These are phyloP conservation scores for Eptatretus burgeri DNA, from an alignment of 2,113 vertebrate genomes.

Conservation along the genomic window DNA sequence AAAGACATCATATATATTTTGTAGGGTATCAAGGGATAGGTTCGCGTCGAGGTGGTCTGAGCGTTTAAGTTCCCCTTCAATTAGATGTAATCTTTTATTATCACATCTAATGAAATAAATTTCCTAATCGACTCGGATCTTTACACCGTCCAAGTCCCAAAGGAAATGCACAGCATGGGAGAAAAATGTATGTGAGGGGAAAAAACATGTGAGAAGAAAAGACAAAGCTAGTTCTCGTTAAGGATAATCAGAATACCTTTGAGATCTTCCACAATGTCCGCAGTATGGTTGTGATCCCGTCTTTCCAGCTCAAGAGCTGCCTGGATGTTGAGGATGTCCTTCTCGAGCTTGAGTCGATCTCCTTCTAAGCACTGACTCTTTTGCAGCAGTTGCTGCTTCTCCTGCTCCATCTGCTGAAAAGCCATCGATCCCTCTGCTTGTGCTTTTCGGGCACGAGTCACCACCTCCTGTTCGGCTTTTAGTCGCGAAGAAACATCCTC, in stretches of 20 bases:
- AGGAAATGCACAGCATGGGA: too few species aligned
- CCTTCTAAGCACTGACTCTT: conserved; percentile 36
- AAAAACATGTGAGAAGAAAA: not conserved
- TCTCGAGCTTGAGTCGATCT: conserved; percentile 42
- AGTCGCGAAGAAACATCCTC: too few species aligned
- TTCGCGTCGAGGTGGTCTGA: too few species aligned
- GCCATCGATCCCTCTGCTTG: conserved; percentile 67
- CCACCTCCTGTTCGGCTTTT: not conserved
- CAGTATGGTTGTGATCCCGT: conserved; percentile 57
- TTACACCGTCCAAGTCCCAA: too few species aligned
- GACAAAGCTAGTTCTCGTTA: too few species aligned
- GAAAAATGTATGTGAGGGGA: too few species aligned
- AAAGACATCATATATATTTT: too few species aligned
- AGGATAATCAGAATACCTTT: conserved; percentile 31
- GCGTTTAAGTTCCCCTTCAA: too few species aligned
- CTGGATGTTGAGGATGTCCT: conserved; percentile 60
- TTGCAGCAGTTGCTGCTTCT: conserved; percentile 73
- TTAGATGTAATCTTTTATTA: too few species aligned
- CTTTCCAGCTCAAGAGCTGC: conserved; percentile 58
- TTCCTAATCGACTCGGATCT: too few species aligned
- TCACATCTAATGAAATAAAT: too few species aligned
- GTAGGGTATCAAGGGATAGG: too few species aligned
- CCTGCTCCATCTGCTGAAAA: conserved; percentile 43
- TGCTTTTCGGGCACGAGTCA: conserved; percentile 24
- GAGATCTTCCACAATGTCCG: conserved; percentile 73